A percentile compares a stretch with the other conserved stretches of the same genome.
Conservation (phyloP, 2,888 invertebrate species). For the Glaucopsyche alexis region DNA sequence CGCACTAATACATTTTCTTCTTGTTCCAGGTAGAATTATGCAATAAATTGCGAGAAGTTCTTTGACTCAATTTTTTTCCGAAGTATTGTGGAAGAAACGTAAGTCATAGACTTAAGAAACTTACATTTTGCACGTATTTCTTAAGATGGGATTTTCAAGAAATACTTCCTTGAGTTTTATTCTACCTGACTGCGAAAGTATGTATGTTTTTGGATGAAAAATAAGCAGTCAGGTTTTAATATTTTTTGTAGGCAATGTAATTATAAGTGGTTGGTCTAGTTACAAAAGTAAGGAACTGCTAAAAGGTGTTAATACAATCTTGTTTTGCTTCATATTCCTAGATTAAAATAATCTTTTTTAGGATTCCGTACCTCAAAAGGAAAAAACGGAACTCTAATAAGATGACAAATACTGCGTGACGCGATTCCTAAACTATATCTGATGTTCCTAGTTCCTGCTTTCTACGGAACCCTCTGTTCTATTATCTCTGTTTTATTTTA, state of each 20-base stretch:
- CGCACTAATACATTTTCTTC: constrained; percentile 75
- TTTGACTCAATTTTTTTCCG: constrained; percentile 58
- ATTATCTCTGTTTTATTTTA: no score
- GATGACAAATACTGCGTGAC: no score
- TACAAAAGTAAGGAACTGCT: neutral
- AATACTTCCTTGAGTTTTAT: constrained; percentile 16
- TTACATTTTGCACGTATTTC: constrained; percentile 28
- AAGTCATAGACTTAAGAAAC: constrained; percentile 50
- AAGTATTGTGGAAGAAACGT: constrained; percentile 64
- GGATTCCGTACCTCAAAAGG: no score
- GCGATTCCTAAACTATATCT: no score
- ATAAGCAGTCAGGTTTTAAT: neutral
- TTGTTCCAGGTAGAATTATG: constrained; percentile 81
- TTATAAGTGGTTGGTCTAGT: neutral
- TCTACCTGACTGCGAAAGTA: neutral
- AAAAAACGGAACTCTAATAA: no score
- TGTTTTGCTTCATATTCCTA: neutral
- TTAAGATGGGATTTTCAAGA: neutral
- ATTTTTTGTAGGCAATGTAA: neutral
- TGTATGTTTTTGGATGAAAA: neutral
- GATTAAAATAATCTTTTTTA: no score
- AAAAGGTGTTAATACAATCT: constrained; percentile 9
- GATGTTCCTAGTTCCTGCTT: no score
- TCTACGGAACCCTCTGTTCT: no score
- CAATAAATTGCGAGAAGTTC: constrained; percentile 75